These are phyloP conservation scores for Iselma pallidipennis DNA, from an alignment of 2,888 invertebrate genomes.

Conservation along the genomic window DNA sequence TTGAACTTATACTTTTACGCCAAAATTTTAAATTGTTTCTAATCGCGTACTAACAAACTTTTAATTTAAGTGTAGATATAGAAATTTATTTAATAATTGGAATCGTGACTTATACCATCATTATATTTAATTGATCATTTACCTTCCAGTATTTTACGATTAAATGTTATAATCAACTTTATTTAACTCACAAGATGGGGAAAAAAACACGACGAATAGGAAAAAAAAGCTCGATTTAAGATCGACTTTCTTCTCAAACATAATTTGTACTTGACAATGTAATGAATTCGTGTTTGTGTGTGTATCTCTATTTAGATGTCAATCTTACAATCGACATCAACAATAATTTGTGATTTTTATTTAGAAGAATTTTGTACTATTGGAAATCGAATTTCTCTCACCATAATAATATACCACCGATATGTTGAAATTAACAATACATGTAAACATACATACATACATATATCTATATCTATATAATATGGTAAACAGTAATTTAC, in stretches of 20 bases:
- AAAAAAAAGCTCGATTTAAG: constrained; percentile 12
- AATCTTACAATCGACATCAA: constrained; percentile 34
- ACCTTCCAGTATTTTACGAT: constrained; percentile 20
- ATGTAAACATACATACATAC: not conserved
- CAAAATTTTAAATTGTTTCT: not conserved
- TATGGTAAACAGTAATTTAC: constrained; percentile 40
- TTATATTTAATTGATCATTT: constrained; percentile 28
- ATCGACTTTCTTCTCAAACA: constrained; percentile 10
- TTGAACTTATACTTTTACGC: not conserved
- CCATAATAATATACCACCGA: not conserved
- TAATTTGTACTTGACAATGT: constrained; percentile 5
- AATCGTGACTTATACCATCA: constrained; percentile 30
- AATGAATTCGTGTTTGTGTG: constrained; percentile 30
- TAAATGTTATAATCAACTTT: constrained; percentile 16
- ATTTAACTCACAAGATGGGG: not conserved
- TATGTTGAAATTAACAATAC: not conserved
- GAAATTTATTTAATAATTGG: constrained; percentile 20
- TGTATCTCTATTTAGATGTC: constrained; percentile 34
- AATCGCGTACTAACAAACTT: not conserved
- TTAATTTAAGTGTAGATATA: not conserved
- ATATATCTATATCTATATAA: constrained; percentile 7
- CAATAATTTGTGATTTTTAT: constrained; percentile 30
- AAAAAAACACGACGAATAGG: constrained; percentile 1
- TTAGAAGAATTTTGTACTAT: not conserved
- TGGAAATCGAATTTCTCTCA: not conserved